Percentiles rank a stretch among this genome's conserved stretches.
These are phyloP conservation scores for Drosophila robusta DNA, from an alignment of 2,888 invertebrate genomes.

Conservation along the genomic window DNA sequence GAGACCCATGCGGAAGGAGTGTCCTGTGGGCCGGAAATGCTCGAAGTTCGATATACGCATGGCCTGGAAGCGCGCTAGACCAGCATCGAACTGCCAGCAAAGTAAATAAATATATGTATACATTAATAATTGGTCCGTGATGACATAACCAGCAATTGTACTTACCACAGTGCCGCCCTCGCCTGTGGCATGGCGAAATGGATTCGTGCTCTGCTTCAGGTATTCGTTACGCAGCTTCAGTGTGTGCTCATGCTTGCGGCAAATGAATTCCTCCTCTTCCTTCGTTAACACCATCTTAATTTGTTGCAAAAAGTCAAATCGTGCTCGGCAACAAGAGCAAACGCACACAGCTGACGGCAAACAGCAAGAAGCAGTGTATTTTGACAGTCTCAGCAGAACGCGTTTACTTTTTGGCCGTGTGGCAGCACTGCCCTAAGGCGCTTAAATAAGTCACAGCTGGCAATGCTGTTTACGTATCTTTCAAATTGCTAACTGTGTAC, in stretches of 20 bases:
- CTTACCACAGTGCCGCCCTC: conserved; percentile 91
- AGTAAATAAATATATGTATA: conserved; percentile 15
- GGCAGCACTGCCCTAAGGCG: conserved; percentile 20
- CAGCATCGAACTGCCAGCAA: conserved; percentile 92
- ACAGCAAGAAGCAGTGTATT: conserved; percentile 30
- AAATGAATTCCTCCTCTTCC: conserved; percentile 75
- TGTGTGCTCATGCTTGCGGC: conserved; percentile 82
- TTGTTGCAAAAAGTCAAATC: conserved; percentile 21
- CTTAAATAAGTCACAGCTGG: conserved; percentile 20
- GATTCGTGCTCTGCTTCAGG: conserved; percentile 89
- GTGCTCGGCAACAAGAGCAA: conserved; percentile 35
- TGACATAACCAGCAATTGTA: conserved; percentile 84
- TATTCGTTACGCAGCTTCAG: conserved; percentile 88
- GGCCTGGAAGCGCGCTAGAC: conserved; percentile 90
- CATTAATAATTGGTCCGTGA: conserved; percentile 47
- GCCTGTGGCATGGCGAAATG: conserved; percentile 88
- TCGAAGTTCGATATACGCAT: conserved; percentile 89
- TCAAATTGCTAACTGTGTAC: conserved; percentile 17
- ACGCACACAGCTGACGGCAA: conserved; percentile 52
- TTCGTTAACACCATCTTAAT: conserved; percentile 64
- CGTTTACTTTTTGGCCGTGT: background rate
- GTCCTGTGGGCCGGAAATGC: conserved; percentile 89
- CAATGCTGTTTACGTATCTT: conserved; percentile 29
- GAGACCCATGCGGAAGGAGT: conserved; percentile 86
- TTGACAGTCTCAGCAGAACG: conserved; percentile 32